These are phyloP conservation scores for Ramphastos sulfuratus DNA, from an alignment of 2,113 vertebrate species.

Conservation along the genomic window DNA sequence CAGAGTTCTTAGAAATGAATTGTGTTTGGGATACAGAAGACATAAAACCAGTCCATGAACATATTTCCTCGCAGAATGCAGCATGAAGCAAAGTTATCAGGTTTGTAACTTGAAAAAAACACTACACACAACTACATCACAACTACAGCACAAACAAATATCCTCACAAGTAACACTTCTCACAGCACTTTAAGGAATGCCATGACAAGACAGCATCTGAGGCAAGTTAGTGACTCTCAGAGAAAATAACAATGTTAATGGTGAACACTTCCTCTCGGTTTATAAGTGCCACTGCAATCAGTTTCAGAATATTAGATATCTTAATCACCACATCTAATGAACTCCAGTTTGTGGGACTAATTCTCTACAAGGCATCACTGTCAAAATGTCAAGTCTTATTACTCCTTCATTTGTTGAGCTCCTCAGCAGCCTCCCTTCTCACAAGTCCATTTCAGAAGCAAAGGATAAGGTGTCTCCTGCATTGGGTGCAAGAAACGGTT, in stretches of 20 bases:
- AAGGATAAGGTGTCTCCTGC: not conserved
- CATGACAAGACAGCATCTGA: not conserved
- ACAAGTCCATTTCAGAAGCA: not conserved
- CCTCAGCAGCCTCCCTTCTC: not conserved
- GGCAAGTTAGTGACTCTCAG: not conserved
- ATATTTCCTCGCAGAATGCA: not conserved
- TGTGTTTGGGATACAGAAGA: not conserved
- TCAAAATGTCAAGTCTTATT: slow-evolving; percentile 21
- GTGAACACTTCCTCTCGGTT: not conserved
- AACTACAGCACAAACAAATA: not conserved
- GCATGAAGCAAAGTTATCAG: not conserved
- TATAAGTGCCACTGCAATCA: not conserved
- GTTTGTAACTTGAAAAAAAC: not conserved
- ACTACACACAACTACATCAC: too few species aligned
- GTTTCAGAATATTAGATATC: not conserved
- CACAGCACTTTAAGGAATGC: not conserved
- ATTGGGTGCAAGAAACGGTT: accelerated
- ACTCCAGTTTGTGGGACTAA: not conserved
- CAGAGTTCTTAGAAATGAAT: not conserved
- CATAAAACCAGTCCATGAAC: not conserved
- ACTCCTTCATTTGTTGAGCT: not conserved
- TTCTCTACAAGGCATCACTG: not conserved
- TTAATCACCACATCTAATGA: slow-evolving; percentile 11
- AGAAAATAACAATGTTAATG: not conserved
- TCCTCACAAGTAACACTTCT: not conserved